phyloP scores from a whole-genome alignment of 2,888 invertebrate genomes.

The Hydroisotoma schaefferi region DNA sequence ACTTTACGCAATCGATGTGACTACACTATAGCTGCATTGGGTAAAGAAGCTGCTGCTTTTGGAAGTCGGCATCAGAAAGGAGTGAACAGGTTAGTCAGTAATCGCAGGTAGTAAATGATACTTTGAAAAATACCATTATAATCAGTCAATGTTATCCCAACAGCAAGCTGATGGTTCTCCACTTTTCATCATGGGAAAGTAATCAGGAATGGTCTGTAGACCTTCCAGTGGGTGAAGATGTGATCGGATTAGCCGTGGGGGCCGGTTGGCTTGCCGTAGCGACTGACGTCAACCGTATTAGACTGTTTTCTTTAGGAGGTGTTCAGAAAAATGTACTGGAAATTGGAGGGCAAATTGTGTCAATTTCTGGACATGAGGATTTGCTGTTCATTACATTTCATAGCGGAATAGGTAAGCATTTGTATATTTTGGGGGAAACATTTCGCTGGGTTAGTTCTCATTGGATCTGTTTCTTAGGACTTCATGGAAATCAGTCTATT shows the following conservation, averaged over 20 bases:
- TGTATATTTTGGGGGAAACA: too few species aligned
- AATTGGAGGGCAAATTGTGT: slow-evolving; percentile 68
- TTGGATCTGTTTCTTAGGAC: slow-evolving; percentile 49
- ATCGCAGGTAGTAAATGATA: neutral
- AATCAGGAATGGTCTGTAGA: slow-evolving; percentile 83
- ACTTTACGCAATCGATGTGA: slow-evolving; percentile 80
- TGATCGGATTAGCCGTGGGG: slow-evolving; percentile 59
- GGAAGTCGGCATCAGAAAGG: slow-evolving; percentile 57
- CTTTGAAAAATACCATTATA: too few species aligned
- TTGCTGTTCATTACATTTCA: slow-evolving; percentile 57
- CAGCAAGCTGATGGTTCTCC: slow-evolving; percentile 72
- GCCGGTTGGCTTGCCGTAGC: slow-evolving; percentile 73
- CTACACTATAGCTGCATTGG: slow-evolving; percentile 84
- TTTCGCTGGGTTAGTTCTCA: too few species aligned
- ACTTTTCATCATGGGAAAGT: slow-evolving; percentile 62
- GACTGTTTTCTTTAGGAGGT: slow-evolving; percentile 82
- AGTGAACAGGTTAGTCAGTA: slow-evolving; percentile 23
- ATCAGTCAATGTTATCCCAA: neutral
- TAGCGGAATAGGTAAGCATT: slow-evolving; percentile 55
- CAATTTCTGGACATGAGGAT: slow-evolving; percentile 41
- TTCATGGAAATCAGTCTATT: slow-evolving; percentile 51
- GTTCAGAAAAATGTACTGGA: slow-evolving; percentile 75
- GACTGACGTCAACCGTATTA: slow-evolving; percentile 68
- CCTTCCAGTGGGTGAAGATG: slow-evolving; percentile 74
- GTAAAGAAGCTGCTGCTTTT: slow-evolving; percentile 71